Conservation (phyloP, 1,140 invertebrate genomes). For the Streblospio benedicti region DNA sequence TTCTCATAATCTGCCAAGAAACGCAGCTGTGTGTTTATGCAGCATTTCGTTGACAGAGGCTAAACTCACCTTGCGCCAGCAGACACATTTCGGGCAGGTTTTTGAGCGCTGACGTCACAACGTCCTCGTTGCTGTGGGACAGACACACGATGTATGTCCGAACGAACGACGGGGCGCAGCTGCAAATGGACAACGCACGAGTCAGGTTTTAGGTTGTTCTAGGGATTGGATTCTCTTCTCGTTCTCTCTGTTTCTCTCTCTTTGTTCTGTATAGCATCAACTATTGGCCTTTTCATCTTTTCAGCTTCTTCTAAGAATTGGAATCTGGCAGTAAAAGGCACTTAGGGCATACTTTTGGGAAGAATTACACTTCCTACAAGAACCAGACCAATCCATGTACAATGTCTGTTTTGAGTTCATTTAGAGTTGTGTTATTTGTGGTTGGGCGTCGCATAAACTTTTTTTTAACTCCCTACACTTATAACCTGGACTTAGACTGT, state of each 20-base stretch:
- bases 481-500: too few species aligned
- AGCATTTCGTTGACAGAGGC: too few species aligned
- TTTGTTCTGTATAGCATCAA: too few species aligned
- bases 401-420: too few species aligned
- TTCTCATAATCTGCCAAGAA: too few species aligned
- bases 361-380: too few species aligned
- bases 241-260: background rate
- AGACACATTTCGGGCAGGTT: slow-evolving; percentile 72
- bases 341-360: background rate
- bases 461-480: too few species aligned
- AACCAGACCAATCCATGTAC: too few species aligned
- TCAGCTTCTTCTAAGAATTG: background rate
- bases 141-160: slow-evolving; percentile 70
- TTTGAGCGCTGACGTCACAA: slow-evolving; percentile 69
- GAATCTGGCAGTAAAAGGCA: background rate
- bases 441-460: too few species aligned
- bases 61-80: slow-evolving; percentile 40
- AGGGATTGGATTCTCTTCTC: background rate
- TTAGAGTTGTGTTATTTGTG: too few species aligned
- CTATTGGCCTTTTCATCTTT: background rate
- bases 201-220: background rate
- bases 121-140: slow-evolving; percentile 65
- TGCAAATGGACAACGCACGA: slow-evolving; percentile 31
- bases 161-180: slow-evolving; percentile 52
- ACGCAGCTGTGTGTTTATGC: too few species aligned